Evolutionary conservation across 1,140 invertebrate genomes (phyloP).

Genomic region (Bombus polaris): DNA sequence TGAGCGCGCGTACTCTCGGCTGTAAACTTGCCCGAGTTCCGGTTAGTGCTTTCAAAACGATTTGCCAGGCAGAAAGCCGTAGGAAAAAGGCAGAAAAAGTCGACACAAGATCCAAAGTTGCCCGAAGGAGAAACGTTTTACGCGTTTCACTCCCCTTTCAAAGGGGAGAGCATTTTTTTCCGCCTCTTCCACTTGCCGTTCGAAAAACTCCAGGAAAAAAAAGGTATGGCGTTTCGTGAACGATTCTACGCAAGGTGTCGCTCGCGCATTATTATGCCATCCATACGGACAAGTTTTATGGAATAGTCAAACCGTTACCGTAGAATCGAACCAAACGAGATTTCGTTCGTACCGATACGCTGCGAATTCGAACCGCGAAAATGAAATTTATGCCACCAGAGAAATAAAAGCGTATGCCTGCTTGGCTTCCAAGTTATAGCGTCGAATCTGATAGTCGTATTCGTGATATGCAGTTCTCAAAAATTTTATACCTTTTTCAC

Average conservation of each 20-base stretch:
- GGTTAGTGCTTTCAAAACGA: neutral
- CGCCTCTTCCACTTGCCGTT: neutral
- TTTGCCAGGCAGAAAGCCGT: slow-evolving; percentile 1
- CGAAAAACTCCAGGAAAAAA: neutral
- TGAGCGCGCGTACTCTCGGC: neutral
- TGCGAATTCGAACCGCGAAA: neutral
- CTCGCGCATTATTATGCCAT: neutral
- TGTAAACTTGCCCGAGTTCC: neutral
- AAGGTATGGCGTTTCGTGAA: neutral
- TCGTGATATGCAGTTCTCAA: neutral
- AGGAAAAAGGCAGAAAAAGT: neutral
- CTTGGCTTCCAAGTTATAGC: neutral
- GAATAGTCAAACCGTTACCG: neutral
- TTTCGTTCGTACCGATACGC: neutral
- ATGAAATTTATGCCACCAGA: neutral
- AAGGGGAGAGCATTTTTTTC: neutral
- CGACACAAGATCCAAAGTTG: neutral
- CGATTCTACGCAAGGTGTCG: neutral
- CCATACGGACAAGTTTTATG: neutral
- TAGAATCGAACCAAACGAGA: neutral
- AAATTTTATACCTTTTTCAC: neutral
- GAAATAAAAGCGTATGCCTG: neutral
- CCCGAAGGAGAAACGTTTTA: slow-evolving; percentile 19
- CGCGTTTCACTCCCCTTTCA: neutral
- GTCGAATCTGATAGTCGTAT: neutral